phyloP scores from a whole-genome alignment of 2,797 vertebrate genomes.

The Tangara arthus region DNA sequence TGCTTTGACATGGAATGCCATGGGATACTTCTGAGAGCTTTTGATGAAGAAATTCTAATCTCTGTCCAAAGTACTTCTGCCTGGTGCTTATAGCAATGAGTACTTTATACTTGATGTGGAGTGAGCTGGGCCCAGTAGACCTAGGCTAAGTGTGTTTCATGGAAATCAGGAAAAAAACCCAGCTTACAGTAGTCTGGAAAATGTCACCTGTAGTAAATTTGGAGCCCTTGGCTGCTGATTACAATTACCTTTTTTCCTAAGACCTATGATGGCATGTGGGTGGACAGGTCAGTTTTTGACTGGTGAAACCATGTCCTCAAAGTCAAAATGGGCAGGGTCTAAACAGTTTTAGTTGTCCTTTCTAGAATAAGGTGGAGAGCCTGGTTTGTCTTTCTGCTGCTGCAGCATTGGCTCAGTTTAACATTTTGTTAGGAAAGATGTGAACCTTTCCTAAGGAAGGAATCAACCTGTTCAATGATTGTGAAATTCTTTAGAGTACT shows the following conservation, averaged over 20 bases:
- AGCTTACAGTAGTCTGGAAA: background rate
- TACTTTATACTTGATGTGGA: background rate
- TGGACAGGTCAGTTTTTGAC: background rate
- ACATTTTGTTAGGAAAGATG: background rate
- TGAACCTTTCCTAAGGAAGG: too few relatives aligned
- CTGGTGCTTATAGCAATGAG: background rate
- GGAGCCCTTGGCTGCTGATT: background rate
- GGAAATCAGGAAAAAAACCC: background rate
- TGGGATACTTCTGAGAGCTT: background rate
- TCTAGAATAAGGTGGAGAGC: background rate
- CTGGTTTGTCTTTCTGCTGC: background rate
- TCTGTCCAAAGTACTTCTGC: background rate
- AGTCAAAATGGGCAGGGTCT: background rate
- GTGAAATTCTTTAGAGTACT: background rate
- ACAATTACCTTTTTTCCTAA: background rate
- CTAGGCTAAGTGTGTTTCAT: background rate
- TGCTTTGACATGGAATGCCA: background rate
- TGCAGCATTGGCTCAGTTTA: background rate
- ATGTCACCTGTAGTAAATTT: background rate
- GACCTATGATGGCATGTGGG: accelerated
- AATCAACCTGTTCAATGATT: background rate
- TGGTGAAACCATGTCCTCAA: background rate
- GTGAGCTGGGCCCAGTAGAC: background rate
- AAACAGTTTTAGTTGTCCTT: background rate
- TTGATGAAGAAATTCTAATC: background rate